Base-by-base conservation (phyloP, 2,888 invertebrate genomes). In the Dendrolimus houi region DNA sequence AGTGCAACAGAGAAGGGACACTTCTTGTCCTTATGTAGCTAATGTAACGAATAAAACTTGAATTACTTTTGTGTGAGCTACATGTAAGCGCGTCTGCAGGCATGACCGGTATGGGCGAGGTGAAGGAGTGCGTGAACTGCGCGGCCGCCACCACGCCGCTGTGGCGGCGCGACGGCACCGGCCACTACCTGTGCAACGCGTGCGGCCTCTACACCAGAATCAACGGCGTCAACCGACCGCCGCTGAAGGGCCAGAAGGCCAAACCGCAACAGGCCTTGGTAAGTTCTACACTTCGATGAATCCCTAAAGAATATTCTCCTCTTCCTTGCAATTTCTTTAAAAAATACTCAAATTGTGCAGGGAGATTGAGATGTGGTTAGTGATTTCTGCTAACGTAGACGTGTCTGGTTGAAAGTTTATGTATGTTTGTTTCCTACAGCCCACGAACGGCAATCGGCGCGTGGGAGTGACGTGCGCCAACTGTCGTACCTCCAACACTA, bases 141-240 rank as follows among this genome's bases (percentile, higher is more conserved):
- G 93, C 94, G 62, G 99, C 99, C 1, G 94, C 93, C 53, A 95
- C 94, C 56, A 99, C 99, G 68, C 99, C 99, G 63, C 93, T 99
- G 71, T 99, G 99, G 99, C 94, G 99, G 68, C 94, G 99, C 82
- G 99, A 99, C 93, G 98, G 98, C 85, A 98, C 98, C 73, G 99
- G 99, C 62, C 98, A 99, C 92, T 99, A 99, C 92, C 94, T 99
- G 75, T 99, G 99, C 94, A 99, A 99, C 93, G 99, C 99, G 66
- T 99, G 99, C 92, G 99, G 99, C 73, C 96, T 99, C 72, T 99
- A 99, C 93, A 91, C 85, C 75, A 91, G 92, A 78, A 93, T 92
- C 84, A 93, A 93, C 81, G 93, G 93, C 68, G 92, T 95, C 79
- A 96, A 96, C 87, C 92, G 97, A 65, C 96, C 96, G 59, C 91